phyloP scores from a whole-genome alignment of 2,797 vertebrate genomes.

The Tamandua tetradactyla region DNA sequence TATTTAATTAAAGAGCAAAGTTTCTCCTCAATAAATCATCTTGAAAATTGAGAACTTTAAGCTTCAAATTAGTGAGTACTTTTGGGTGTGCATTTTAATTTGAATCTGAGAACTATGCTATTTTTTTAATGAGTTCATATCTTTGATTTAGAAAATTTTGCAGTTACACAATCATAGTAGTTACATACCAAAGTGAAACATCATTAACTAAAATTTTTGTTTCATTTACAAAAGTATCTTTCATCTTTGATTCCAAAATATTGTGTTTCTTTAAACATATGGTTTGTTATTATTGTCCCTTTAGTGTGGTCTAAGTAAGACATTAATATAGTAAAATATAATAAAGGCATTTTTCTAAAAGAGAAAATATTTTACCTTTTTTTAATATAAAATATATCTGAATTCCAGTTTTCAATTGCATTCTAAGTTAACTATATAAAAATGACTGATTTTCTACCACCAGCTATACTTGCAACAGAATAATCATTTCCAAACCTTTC shows the following conservation, averaged over 20 bases:
- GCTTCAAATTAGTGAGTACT: background rate
- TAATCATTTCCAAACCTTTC: background rate
- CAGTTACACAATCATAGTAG: background rate
- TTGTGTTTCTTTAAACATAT: background rate
- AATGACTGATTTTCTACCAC: background rate
- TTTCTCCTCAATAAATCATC: background rate
- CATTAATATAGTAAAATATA: background rate
- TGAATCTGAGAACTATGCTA: background rate
- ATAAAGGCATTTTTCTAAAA: background rate
- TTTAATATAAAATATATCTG: background rate
- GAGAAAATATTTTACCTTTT: background rate
- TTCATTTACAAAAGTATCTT: slow-evolving; percentile 5
- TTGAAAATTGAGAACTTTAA: background rate
- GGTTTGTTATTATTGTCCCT: background rate
- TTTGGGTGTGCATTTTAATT: background rate
- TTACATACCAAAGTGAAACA: background rate
- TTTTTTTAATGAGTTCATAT: background rate
- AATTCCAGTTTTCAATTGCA: background rate
- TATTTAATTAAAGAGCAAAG: background rate
- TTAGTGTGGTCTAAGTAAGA: background rate
- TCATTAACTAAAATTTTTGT: background rate
- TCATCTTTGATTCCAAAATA: background rate
- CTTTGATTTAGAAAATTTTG: background rate
- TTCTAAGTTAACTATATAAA: background rate
- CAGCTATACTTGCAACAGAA: background rate